Conservation (phyloP, 2,113 vertebrate genomes). For the Astur gentilis region DNA sequence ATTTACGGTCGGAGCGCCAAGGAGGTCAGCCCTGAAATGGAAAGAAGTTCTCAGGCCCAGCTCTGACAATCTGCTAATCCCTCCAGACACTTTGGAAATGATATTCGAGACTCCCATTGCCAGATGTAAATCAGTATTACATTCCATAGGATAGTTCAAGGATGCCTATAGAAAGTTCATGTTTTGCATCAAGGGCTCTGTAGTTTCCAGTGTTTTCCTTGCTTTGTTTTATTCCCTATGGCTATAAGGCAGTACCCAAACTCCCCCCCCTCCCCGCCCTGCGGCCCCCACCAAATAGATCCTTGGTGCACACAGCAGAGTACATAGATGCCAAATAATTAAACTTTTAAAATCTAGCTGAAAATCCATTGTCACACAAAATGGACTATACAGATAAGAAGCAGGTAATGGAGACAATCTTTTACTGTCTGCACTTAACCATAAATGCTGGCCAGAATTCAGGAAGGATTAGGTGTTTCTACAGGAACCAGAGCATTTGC, state of each 20-base stretch:
- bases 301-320: neutral
- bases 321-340: conserved; percentile 33
- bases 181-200: neutral
- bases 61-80: neutral
- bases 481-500: conserved; percentile 45
- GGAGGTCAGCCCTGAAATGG: neutral
- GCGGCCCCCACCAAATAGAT: neutral
- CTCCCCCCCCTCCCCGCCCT: neutral
- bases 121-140: neutral
- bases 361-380: conserved; percentile 55
- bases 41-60: neutral
- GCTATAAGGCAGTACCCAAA: neutral
- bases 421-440: neutral
- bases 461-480: conserved; percentile 62
- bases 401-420: neutral
- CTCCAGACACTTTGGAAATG: neutral
- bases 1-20: accelerated
- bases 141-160: neutral
- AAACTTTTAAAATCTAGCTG: conserved; percentile 1
- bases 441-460: conserved; percentile 21
- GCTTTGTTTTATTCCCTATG: neutral
- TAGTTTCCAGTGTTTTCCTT: neutral
- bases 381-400: conserved; percentile 3
- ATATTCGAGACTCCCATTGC: neutral
- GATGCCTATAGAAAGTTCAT: neutral